Percentiles rank a stretch among this genome's conserved stretches.
These are phyloP conservation scores for Ophthalmolycus amberensis DNA, from an alignment of 2,113 vertebrate species.

Conservation along the genomic window DNA sequence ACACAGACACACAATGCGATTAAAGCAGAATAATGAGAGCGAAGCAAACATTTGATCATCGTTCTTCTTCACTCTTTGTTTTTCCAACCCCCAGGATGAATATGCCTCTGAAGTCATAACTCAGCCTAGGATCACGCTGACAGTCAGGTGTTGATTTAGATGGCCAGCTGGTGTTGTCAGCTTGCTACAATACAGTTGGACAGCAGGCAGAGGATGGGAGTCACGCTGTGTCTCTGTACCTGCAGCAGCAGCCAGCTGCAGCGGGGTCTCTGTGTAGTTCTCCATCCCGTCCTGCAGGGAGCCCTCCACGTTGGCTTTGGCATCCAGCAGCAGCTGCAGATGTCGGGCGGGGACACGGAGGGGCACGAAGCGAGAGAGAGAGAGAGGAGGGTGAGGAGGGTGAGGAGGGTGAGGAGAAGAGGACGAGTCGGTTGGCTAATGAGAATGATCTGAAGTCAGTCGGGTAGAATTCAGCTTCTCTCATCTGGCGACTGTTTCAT, in stretches of 20 bases:
- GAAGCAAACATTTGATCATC: constrained; percentile 17
- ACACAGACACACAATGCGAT: background rate
- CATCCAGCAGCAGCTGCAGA: constrained; percentile 93
- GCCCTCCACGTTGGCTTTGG: constrained; percentile 95
- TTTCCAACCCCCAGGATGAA: constrained; percentile 23
- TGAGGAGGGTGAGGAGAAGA: background rate
- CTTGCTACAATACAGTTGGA: constrained; percentile 30
- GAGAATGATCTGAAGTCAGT: constrained; percentile 14
- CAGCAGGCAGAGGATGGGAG: constrained; percentile 12
- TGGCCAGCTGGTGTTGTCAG: constrained; percentile 35
- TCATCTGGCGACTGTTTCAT: constrained; percentile 4
- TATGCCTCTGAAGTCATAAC: constrained; percentile 11
- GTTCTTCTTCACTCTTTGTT: constrained; percentile 39
- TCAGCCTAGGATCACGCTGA: constrained; percentile 44
- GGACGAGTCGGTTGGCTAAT: constrained; percentile 7
- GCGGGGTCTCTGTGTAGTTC: constrained; percentile 97
- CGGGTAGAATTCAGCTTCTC: constrained; percentile 8
- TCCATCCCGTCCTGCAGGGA: constrained; percentile 96
- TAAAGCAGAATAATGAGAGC: background rate
- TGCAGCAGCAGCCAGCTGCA: constrained; percentile 95
- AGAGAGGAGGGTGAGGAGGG: no score
- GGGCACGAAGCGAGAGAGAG: background rate
- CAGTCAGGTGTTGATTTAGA: constrained; percentile 46
- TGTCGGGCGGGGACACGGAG: constrained; percentile 36
- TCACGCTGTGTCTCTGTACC: constrained; percentile 81